Base-by-base conservation (phyloP, 1,140 invertebrate genomes). In the Schlechtendalia chinensis region DNA sequence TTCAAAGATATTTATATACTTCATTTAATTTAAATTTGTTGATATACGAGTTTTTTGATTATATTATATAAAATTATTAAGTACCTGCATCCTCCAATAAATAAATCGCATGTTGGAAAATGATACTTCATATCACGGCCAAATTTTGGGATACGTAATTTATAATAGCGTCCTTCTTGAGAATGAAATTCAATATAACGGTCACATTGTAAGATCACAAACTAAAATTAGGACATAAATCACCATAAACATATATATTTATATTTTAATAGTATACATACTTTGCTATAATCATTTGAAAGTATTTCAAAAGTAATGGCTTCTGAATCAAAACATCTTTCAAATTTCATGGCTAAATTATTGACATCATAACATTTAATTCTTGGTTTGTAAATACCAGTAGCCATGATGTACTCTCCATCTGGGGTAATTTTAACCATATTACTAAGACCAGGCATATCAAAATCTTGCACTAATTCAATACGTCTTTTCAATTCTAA, bases 381-480 rank as follows among this genome's bases (percentile, higher is more conserved):
- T 84, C 95, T 88, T 22, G 98, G 98, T 86, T 99, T 99, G 85
- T 99, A 99, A 81, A 96, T 94, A 53, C 97, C 97, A 50, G 96
- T 94, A 29, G 93, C 94, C 83, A 98, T 88, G 82, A 99, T 91
- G 86, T 95, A 98, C 82, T 98, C 91, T 29, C 93, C 93, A 91
- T 99, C 97, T 84, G 89, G 91, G n/a, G 96, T 94, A 65, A 96
- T 89, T 85, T 90, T 89, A 59, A 99, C 90, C 58, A 90, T 91
- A 56, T 91, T 93, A 84, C 95, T 97, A 1, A 99, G 88, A 81
- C 90, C 94, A 79, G 98, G 98, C 98, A 99, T 99, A 83, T 98
- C 95, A 90, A 99, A 99, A 85, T 99, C 98, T 87, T 99, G 98
- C 84, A 99, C 96, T 22, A 99, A 89, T 86, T 99, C 94, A 82